phyloP scores from a whole-genome alignment of 2,888 invertebrate species.

The Galeruca laticollis region DNA sequence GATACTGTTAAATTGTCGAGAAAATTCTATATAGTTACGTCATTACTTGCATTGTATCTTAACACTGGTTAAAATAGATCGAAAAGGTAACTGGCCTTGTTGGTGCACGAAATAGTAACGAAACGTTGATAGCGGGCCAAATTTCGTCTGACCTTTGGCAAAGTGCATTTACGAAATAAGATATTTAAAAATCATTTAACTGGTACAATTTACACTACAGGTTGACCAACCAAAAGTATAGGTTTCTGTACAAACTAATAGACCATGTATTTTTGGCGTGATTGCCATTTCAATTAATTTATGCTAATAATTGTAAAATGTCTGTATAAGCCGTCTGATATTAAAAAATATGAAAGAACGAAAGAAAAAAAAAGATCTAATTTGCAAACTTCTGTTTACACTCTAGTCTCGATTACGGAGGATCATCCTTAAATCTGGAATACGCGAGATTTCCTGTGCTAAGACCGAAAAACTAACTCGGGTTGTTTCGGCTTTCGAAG shows the following conservation, averaged over 20 bases:
- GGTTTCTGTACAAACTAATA: too few species aligned
- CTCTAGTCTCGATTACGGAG: constrained; percentile 7
- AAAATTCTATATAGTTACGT: too few species aligned
- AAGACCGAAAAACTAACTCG: background rate
- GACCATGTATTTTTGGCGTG: too few species aligned
- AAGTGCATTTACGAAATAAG: background rate
- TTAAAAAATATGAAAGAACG: too few species aligned
- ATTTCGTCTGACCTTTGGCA: background rate
- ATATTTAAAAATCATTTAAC: too few species aligned
- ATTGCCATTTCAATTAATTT: too few species aligned
- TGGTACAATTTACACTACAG: too few species aligned
- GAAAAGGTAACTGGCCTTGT: background rate
- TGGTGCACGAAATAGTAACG: background rate
- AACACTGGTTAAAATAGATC: background rate
- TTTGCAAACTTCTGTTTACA: constrained; percentile 19
- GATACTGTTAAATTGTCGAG: too few species aligned
- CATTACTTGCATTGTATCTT: background rate
- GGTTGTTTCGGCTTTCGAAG: background rate
- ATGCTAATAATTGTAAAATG: too few species aligned
- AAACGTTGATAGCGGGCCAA: background rate
- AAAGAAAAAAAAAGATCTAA: too few species aligned
- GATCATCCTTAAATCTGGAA: constrained; percentile 12
- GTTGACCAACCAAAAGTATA: too few species aligned
- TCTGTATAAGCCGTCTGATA: too few species aligned
- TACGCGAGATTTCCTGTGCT: background rate